Evolutionary conservation across 2,113 vertebrate species (phyloP).

Genomic region (Nothobranchius furzeri): DNA sequence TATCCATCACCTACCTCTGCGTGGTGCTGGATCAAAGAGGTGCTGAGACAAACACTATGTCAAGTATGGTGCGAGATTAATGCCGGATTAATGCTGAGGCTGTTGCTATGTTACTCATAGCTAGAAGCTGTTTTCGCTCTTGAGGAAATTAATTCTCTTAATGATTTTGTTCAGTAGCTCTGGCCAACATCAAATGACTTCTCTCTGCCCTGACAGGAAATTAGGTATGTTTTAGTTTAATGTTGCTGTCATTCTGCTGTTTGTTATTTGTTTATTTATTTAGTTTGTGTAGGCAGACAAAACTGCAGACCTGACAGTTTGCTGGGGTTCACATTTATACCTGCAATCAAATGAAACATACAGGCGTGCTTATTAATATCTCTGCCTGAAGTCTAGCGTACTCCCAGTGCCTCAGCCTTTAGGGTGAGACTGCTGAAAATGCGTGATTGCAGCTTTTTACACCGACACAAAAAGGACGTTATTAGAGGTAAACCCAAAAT

Average conservation of each 20-base stretch:
- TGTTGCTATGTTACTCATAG: constrained; percentile 51
- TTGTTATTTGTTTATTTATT: constrained; percentile 1
- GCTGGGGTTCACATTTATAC: constrained; percentile 11
- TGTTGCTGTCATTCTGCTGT: constrained; percentile 24
- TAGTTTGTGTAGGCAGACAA: constrained; percentile 26
- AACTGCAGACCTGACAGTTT: constrained; percentile 26
- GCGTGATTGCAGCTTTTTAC: background rate
- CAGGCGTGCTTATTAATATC: constrained; percentile 3
- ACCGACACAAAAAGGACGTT: background rate
- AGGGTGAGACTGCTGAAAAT: background rate
- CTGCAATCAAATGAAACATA: constrained; percentile 1
- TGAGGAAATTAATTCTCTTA: constrained; percentile 57
- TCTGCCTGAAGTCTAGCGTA: background rate
- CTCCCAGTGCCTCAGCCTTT: background rate
- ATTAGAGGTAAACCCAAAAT: background rate
- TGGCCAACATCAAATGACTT: constrained; percentile 38
- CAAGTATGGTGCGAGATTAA: constrained; percentile 55
- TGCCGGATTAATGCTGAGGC: constrained; percentile 45
- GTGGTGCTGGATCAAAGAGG: constrained; percentile 50
- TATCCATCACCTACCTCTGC: constrained; percentile 54
- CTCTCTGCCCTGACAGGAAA: constrained; percentile 5
- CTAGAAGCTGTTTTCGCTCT: constrained; percentile 54
- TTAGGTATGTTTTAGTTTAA: constrained; percentile 44
- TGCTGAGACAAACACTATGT: constrained; percentile 60
- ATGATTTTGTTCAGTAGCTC: constrained; percentile 60